Evolutionary conservation across 2,113 vertebrate species (phyloP).

Genomic region (Aphyosemion australe): DNA sequence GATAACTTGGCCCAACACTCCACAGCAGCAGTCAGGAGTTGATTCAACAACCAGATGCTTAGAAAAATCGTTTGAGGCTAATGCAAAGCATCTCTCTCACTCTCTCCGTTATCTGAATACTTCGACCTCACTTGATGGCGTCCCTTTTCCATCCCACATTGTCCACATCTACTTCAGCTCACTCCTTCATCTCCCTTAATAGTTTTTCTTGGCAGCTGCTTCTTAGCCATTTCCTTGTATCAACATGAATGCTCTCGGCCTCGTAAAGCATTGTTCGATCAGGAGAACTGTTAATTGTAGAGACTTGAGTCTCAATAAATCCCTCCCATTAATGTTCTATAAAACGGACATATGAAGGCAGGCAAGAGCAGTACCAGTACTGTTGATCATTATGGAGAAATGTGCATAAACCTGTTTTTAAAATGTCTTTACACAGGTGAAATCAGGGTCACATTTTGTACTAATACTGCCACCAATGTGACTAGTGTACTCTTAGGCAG

Average conservation of each 20-base stretch:
- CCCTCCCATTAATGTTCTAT: slow-evolving; percentile 34
- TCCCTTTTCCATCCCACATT: slow-evolving; percentile 32
- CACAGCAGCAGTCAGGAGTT: slow-evolving; percentile 34
- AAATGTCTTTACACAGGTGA: background rate
- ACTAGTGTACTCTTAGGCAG: no score
- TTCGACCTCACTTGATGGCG: slow-evolving; percentile 6
- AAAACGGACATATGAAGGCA: slow-evolving; percentile 26
- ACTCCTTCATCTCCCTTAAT: slow-evolving; percentile 33
- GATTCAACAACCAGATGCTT: slow-evolving; percentile 59
- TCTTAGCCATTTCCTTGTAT: slow-evolving; percentile 36
- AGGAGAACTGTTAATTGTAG: slow-evolving; percentile 37
- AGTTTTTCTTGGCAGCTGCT: slow-evolving; percentile 37
- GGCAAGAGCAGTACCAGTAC: slow-evolving; percentile 3
- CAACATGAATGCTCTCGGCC: slow-evolving; percentile 46
- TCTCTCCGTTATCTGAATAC: slow-evolving; percentile 18
- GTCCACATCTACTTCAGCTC: slow-evolving; percentile 30
- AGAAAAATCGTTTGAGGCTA: slow-evolving; percentile 15
- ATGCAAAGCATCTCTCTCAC: slow-evolving; percentile 12
- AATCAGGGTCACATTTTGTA: background rate
- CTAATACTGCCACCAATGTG: background rate
- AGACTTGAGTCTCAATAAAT: slow-evolving; percentile 40
- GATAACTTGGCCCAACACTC: slow-evolving; percentile 51
- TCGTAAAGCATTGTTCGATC: slow-evolving; percentile 44
- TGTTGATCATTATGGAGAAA: slow-evolving; percentile 17
- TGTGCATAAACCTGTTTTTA: background rate